phyloP scores from a whole-genome alignment of 1,140 invertebrate species.

The Sminthurinus signatus region DNA sequence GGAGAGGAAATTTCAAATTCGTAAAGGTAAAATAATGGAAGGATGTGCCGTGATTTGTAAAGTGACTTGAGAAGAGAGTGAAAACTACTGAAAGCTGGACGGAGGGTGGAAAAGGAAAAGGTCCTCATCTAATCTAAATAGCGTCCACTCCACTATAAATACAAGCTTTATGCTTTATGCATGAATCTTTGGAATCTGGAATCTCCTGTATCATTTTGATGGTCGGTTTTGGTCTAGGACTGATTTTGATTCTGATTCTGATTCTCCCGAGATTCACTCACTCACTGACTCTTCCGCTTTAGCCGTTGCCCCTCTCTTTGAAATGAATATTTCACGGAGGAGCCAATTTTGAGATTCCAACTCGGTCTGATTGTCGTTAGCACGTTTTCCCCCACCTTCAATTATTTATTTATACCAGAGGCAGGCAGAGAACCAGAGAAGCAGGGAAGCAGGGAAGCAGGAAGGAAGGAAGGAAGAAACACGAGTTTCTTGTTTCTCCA shows the following conservation, averaged over 20 bases:
- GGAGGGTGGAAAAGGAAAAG: neutral
- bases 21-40: slow-evolving; percentile 13
- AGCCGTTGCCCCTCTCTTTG: neutral
- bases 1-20: too few species aligned
- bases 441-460: neutral
- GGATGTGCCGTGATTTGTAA: slow-evolving; percentile 16
- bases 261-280: slow-evolving; percentile 28
- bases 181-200: neutral
- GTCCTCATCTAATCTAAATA: too few species aligned
- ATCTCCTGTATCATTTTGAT: slow-evolving; percentile 1
- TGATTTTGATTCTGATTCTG: too few species aligned
- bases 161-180: too few species aligned
- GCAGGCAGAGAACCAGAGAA: neutral
- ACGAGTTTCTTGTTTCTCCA: neutral
- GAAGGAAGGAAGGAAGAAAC: neutral
- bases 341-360: too few species aligned
- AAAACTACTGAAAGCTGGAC: neutral
- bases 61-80: slow-evolving; percentile 6
- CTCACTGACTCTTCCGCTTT: neutral
- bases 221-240: too few species aligned
- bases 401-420: too few species aligned
- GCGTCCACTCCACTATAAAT: too few species aligned
- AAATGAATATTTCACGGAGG: slow-evolving; percentile 24
- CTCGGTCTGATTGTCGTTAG: slow-evolving; percentile 19
- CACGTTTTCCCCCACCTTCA: slow-evolving; percentile 32